Evolutionary conservation across 2,113 vertebrate species (phyloP).

Genomic region (Ptilorrhoa leucosticta): DNA sequence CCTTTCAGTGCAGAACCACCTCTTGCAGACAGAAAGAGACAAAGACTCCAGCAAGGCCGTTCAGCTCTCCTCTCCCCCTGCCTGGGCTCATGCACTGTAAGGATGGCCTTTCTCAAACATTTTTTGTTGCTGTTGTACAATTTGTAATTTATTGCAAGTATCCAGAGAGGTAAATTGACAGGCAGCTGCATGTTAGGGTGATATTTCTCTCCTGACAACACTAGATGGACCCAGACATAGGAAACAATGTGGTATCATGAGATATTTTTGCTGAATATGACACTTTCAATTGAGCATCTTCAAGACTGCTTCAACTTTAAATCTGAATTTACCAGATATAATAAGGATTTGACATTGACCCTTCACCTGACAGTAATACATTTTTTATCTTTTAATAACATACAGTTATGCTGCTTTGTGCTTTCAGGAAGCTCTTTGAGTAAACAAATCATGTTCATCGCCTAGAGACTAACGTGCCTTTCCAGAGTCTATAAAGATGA

Average conservation of each 20-base stretch:
- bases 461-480: neutral
- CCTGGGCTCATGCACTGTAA: accelerated
- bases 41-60: neutral
- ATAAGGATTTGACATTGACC: conserved; percentile 29
- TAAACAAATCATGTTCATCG: conserved; percentile 36
- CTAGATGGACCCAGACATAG: neutral
- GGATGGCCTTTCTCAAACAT: neutral
- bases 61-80: neutral
- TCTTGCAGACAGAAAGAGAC: neutral
- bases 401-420: neutral
- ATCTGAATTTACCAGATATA: conserved; percentile 19
- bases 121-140: neutral
- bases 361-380: conserved; percentile 47
- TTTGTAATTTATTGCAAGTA: neutral
- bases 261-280: conserved; percentile 23
- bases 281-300: neutral
- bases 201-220: conserved; percentile 15
- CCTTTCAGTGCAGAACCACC: neutral
- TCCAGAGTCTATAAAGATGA: neutral
- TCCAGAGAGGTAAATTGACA: neutral
- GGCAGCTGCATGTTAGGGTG: neutral
- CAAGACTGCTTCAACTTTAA: conserved; percentile 15
- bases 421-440: conserved; percentile 18
- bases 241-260: neutral
- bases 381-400: conserved; percentile 64